A percentile compares a stretch with the other conserved stretches of the same genome.
phyloP scores from a whole-genome alignment of 1,140 invertebrate genomes.

The Lordiphosa collinella region DNA sequence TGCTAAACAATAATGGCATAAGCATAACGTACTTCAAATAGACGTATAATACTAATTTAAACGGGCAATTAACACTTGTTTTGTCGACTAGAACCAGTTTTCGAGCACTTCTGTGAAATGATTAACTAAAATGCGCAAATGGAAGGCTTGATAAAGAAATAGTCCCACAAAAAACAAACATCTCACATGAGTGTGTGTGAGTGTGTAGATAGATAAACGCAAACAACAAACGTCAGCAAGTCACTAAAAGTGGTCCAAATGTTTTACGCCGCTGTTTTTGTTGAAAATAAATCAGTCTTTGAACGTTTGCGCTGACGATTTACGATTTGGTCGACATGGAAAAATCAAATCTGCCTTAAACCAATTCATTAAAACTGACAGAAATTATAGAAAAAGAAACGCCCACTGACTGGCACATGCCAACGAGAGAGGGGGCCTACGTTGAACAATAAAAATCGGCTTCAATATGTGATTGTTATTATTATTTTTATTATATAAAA shows the following conservation, averaged over 20 bases:
- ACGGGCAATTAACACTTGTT: no score
- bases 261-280: background rate
- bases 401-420: conserved; percentile 38
- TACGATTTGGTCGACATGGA: conserved; percentile 17
- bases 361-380: conserved; percentile 40
- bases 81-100: no score
- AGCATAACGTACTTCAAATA: background rate
- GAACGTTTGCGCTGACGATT: background rate
- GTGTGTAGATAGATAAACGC: background rate
- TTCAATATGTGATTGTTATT: background rate
- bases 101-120: no score
- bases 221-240: conserved; percentile 40
- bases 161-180: no score
- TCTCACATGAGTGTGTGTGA: background rate
- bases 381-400: conserved; percentile 28
- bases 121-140: no score
- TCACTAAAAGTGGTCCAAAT: conserved; percentile 30
- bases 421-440: no score
- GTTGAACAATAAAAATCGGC: no score
- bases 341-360: conserved; percentile 35
- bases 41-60: no score
- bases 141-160: no score
- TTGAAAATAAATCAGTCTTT: conserved; percentile 34
- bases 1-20: conserved; percentile 14
- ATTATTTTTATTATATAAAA: conserved; percentile 45